phyloP scores from a whole-genome alignment of 2,888 invertebrate species.

The Odontothrips loti region DNA sequence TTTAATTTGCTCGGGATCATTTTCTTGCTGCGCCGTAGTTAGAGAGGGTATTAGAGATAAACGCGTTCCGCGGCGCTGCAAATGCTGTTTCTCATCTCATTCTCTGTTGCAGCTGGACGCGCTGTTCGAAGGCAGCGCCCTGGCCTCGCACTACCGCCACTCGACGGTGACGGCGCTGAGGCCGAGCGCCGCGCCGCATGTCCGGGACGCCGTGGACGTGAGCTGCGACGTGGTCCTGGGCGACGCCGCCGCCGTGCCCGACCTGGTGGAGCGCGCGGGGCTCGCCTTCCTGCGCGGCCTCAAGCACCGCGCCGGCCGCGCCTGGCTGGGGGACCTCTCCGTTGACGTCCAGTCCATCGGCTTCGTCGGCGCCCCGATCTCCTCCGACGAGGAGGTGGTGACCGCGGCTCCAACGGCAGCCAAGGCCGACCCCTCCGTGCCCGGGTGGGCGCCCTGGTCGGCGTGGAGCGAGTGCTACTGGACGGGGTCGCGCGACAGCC shows the following conservation, averaged over 20 bases:
- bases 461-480: slow-evolving; percentile 40
- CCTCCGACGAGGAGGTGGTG: background rate
- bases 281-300: slow-evolving; percentile 44
- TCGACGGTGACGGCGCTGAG: slow-evolving; percentile 38
- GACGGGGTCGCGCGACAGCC: slow-evolving; percentile 12
- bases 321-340: slow-evolving; percentile 43
- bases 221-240: slow-evolving; percentile 40
- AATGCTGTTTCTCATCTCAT: no score
- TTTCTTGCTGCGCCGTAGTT: background rate
- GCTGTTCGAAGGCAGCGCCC: slow-evolving; percentile 39
- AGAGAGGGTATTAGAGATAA: no score
- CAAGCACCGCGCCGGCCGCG: slow-evolving; percentile 42
- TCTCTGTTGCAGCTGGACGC: slow-evolving; percentile 39
- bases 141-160: slow-evolving; percentile 40
- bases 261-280: slow-evolving; percentile 42
- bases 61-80: no score
- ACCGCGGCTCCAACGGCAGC: slow-evolving; percentile 18
- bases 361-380: slow-evolving; percentile 38
- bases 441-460: slow-evolving; percentile 41
- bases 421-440: slow-evolving; percentile 45
- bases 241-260: slow-evolving; percentile 40
- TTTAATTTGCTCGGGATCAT: background rate
- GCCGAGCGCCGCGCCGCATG: slow-evolving; percentile 34
- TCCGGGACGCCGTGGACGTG: slow-evolving; percentile 35
- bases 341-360: slow-evolving; percentile 45